phyloP scores from a whole-genome alignment of 2,888 invertebrate species.

The Coleophora deauratella region DNA sequence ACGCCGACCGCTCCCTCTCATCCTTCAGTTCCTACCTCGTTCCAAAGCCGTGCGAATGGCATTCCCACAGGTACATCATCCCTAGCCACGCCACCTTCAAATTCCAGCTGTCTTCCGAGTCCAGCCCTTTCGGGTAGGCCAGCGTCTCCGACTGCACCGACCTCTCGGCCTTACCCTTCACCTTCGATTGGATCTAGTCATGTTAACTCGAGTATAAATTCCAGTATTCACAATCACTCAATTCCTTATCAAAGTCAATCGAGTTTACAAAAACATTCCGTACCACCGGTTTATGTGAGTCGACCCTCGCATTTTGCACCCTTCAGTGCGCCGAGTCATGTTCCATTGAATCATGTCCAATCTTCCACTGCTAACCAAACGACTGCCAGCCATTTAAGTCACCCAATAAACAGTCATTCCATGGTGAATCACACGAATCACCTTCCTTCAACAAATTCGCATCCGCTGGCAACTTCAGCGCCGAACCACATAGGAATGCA shows the following conservation, averaged over 20 bases:
- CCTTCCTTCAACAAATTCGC: constrained; percentile 39
- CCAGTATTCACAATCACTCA: constrained; percentile 60
- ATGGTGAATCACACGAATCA: constrained; percentile 48
- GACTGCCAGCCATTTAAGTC: constrained; percentile 52
- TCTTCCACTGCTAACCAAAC: constrained; percentile 52
- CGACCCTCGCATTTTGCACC: constrained; percentile 59
- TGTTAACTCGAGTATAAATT: constrained; percentile 62
- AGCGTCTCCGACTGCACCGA: constrained; percentile 47
- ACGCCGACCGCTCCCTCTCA: constrained; percentile 30
- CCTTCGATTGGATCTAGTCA: constrained; percentile 70
- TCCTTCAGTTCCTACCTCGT: constrained; percentile 59
- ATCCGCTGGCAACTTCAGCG: constrained; percentile 37
- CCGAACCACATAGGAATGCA: constrained; percentile 45
- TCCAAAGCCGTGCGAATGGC: constrained; percentile 45
- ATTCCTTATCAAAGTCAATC: constrained; percentile 61
- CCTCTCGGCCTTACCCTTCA: constrained; percentile 53
- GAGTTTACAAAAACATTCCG: constrained; percentile 69
- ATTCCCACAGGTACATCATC: constrained; percentile 41
- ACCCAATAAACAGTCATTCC: constrained; percentile 54
- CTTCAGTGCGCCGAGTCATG: constrained; percentile 55
- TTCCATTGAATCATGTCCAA: constrained; percentile 73
- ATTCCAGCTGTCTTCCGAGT: constrained; percentile 60
- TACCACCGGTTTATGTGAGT: constrained; percentile 51
- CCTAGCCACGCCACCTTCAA: constrained; percentile 42
- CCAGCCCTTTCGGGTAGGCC: constrained; percentile 49